Evolutionary conservation across 1,140 invertebrate genomes (phyloP), one percentile per base, ranked within the genome.

Genomic region (Drosophila mayri): DNA sequence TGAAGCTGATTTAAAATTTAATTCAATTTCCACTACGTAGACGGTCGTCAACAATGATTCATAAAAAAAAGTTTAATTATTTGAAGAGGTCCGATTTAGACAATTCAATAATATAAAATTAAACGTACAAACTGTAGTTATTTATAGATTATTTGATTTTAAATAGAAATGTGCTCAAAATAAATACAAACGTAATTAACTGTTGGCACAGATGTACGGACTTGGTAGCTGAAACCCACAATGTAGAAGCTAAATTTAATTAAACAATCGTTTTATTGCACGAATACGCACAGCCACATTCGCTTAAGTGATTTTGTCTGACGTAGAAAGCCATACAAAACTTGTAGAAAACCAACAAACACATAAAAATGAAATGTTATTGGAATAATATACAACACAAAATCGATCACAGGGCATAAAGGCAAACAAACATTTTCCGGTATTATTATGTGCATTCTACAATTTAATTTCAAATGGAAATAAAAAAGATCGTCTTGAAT

Each of bases 161-260:
- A 65, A 65, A 65, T 28, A 65, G 6, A 44, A 62, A 28, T 25
- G 20, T 35, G 38, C 38, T 4, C 20, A 28, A 62, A 22, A 65
- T 44, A 65, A 35, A 20, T 10, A 50, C 22, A 43, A 37, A 43
- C 37, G 64, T 41, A 50, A 64, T 43, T 54, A 38, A 35, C 18
- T 59, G 12, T 60, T 74, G 58, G 35, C 12, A 44, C 38, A 41
- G 22, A 16, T 30, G 4, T 8, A 63, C 8, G 18, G 18, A 37
- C 37, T 14, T 35, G 11, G 22, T 41, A 18, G 32, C 20, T 50
- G 41, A 35, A 20, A 18, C 20, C 30, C 18, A 43, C 63, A 44
- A 37, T 38, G 41, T 47, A 46, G 41, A 37, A n/a, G n/a, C 41
- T 22, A 63, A 66, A 63, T 66, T 65, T 66, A 77, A 67, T 68